These are phyloP conservation scores for Spea bombifrons DNA, from an alignment of 2,113 vertebrate genomes.

Conservation along the genomic window DNA sequence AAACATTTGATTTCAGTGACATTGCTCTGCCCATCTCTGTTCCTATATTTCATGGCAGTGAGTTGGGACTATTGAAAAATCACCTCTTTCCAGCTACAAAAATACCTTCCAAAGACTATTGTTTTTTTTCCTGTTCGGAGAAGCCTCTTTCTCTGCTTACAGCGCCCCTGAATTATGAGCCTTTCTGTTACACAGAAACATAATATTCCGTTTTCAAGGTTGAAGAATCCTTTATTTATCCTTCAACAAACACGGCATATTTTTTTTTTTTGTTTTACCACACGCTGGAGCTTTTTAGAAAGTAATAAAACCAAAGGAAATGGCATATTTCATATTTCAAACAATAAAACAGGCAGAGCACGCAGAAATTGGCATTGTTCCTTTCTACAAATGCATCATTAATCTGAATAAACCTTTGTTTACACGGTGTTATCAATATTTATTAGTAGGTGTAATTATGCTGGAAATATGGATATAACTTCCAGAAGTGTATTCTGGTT, in stretches of 20 bases:
- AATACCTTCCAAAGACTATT: neutral
- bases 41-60: neutral
- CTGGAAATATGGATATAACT: no score
- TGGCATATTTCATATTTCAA: neutral
- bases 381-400: no score
- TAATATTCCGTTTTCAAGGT: constrained; percentile 37
- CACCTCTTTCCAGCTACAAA: neutral
- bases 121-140: neutral
- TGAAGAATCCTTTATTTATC: constrained; percentile 29
- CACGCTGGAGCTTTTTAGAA: neutral
- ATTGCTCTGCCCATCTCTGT: neutral
- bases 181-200: constrained; percentile 20
- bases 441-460: no score
- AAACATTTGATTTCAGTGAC: no score
- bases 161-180: constrained; percentile 22
- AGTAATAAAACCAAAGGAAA: neutral
- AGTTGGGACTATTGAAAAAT: neutral
- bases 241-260: neutral
- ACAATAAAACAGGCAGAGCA: neutral
- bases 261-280: neutral
- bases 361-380: neutral
- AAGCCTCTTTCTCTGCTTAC: neutral
- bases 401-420: no score
- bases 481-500: no score
- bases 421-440: no score